These are phyloP conservation scores for Steatornis caripensis DNA, from an alignment of 2,113 vertebrate species.

Conservation along the genomic window DNA sequence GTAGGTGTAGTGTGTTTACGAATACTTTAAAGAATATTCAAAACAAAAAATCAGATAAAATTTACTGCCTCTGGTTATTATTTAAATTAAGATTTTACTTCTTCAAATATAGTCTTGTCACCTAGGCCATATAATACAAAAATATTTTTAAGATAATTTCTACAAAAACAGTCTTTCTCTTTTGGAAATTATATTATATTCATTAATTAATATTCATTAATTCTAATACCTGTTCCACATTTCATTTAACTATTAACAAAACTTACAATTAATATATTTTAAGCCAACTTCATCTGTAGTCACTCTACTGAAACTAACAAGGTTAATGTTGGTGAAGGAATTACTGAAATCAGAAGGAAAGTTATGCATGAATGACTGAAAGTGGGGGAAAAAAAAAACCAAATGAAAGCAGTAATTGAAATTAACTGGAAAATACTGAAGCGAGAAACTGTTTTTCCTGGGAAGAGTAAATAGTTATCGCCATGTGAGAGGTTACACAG, in stretches of 20 bases:
- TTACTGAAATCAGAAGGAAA: not conserved
- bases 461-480: not conserved
- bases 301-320: not conserved
- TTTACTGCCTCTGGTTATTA: not conserved
- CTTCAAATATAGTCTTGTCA: not conserved
- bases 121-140: not conserved
- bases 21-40: not conserved
- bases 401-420: not conserved
- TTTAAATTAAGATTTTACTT: not conserved
- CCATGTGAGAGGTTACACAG: not conserved
- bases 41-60: not conserved
- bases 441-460: not conserved
- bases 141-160: not conserved
- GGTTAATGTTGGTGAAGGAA: not conserved
- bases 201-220: not conserved
- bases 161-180: not conserved
- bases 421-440: slow-evolving; percentile 4
- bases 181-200: not conserved
- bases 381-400: not conserved
- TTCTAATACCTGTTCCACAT: not conserved
- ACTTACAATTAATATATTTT: not conserved
- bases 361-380: not conserved
- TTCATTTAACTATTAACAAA: not conserved
- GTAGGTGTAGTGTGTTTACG: not conserved
- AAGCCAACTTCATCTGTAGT: not conserved